These are phyloP conservation scores for Chloroclystis v-ata DNA, from an alignment of 2,888 invertebrate genomes.

Conservation along the genomic window DNA sequence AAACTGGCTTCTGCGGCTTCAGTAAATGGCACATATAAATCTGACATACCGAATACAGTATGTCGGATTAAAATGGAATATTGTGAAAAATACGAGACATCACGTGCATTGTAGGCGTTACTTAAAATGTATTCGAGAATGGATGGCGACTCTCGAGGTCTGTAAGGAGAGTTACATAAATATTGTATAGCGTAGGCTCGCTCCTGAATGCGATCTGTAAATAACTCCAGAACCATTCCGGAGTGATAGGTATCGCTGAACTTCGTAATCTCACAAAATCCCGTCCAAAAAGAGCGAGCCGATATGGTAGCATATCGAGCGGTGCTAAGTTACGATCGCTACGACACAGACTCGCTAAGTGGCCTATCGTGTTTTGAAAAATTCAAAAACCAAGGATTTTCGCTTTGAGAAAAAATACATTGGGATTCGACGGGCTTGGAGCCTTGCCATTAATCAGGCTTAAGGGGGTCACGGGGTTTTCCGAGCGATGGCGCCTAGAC, in stretches of 20 bases:
- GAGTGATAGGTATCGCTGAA: conserved; percentile 47
- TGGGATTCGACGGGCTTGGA: conserved; percentile 39
- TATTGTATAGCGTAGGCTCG: conserved; percentile 62
- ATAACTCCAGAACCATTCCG: conserved; percentile 66
- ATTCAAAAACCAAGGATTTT: conserved; percentile 58
- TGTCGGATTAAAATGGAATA: conserved; percentile 56
- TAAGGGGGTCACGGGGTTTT: conserved; percentile 52
- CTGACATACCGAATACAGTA: conserved; percentile 42
- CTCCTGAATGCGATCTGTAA: conserved; percentile 64
- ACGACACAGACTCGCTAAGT: conserved; percentile 68
- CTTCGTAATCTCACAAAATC: conserved; percentile 68
- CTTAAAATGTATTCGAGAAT: conserved; percentile 67
- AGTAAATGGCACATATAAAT: conserved; percentile 47
- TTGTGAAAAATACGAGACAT: conserved; percentile 60
- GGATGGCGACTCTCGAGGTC: conserved; percentile 59
- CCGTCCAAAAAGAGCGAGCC: conserved; percentile 67
- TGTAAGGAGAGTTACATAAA: conserved; percentile 62
- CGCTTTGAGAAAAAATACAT: conserved; percentile 52
- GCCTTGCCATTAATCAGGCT: conserved; percentile 59
- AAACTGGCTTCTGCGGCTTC: conserved; percentile 26
- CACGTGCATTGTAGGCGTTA: conserved; percentile 56
- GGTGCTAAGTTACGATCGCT: conserved; percentile 65
- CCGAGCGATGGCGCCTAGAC: conserved; percentile 47
- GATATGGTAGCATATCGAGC: conserved; percentile 69
- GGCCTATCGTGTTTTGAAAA: conserved; percentile 73